Percentiles rank a stretch among this genome's conserved stretches.
These are phyloP conservation scores for Marronus borbonicus DNA, from an alignment of 2,888 invertebrate species.

Conservation along the genomic window DNA sequence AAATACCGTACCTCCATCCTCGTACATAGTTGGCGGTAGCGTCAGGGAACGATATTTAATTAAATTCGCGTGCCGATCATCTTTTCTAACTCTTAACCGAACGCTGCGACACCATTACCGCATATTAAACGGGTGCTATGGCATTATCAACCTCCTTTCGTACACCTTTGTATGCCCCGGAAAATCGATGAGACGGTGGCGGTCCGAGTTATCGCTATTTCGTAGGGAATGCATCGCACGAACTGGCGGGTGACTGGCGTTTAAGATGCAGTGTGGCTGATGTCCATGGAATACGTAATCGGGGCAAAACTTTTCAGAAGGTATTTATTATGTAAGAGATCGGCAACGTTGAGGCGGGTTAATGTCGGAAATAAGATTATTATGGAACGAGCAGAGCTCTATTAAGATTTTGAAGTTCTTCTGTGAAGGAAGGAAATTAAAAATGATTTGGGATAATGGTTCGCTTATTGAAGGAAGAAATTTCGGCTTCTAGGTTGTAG, in stretches of 20 bases:
- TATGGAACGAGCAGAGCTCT: neutral
- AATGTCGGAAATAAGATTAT: neutral
- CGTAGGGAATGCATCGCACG: neutral
- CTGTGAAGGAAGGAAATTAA: neutral
- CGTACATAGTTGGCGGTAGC: neutral
- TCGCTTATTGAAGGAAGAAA: too few relatives aligned
- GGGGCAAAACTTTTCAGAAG: neutral
- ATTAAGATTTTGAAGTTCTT: too few relatives aligned
- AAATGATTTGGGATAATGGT: neutral
- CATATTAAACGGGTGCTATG: neutral
- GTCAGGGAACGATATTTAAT: slow-evolving; percentile 1
- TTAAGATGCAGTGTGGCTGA: neutral
- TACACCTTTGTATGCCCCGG: neutral
- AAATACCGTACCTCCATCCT: neutral
- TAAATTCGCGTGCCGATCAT: slow-evolving; percentile 24
- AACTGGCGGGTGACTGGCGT: neutral
- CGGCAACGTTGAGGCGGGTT: neutral
- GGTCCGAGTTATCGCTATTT: too few relatives aligned
- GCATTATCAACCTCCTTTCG: neutral
- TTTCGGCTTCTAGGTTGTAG: too few relatives aligned
- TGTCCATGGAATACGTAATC: neutral
- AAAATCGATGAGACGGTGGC: too few relatives aligned
- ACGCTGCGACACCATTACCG: neutral
- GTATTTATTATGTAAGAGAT: slow-evolving; percentile 2
- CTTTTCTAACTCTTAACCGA: neutral